Base-by-base conservation (phyloP, 1,140 invertebrate genomes). In the Hyles euphorbiae region DNA sequence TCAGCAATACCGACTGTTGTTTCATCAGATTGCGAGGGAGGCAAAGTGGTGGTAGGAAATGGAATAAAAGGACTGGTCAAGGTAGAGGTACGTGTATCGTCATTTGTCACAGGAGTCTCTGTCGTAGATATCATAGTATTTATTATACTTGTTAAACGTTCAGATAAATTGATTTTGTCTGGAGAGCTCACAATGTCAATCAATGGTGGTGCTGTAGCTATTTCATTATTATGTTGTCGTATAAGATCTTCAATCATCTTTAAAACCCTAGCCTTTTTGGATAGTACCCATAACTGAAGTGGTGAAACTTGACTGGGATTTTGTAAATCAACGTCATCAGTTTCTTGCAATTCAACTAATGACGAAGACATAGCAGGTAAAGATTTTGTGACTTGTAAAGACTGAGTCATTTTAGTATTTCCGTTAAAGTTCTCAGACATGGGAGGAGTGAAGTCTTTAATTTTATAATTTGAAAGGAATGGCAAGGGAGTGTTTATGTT, bases 171-270 rank as follows among this genome's bases (percentile, higher is more conserved):
- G 33, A 74, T 49, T 57, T 78, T 70, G 12, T 63, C 73, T 9
- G 76, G 65, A 70, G 69, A 60, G 43, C 65, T 67, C 43, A 76
- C 59, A 46, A 79, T 58, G 12, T 85, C 75, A 58, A 68, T 74
- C 57, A 83, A 62, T 47, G 83, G 70, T 55, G 76, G 74, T 57
- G 83, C 78, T 68, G 78, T 83, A 55, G 83, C 84, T 67, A 87
- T 76, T 73, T 88, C 86, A 49, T 80, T 73, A 65, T 89, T 83
- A 66, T 90, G 88, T 65, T 83, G 75, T 61, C 72, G 63, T 65
- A 90, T 77, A 53, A 90, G 68, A 49, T 89, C 76, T 79, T 90
- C 87, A 60, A 90, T 89, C 78, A 89, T 87, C 78, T 87, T 83
- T 53, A 90, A 76, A 58, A 90, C 84, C 61, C 81, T 74, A 53